These are phyloP conservation scores for Liposcelis brunnea DNA, from an alignment of 2,888 invertebrate genomes.

Conservation along the genomic window DNA sequence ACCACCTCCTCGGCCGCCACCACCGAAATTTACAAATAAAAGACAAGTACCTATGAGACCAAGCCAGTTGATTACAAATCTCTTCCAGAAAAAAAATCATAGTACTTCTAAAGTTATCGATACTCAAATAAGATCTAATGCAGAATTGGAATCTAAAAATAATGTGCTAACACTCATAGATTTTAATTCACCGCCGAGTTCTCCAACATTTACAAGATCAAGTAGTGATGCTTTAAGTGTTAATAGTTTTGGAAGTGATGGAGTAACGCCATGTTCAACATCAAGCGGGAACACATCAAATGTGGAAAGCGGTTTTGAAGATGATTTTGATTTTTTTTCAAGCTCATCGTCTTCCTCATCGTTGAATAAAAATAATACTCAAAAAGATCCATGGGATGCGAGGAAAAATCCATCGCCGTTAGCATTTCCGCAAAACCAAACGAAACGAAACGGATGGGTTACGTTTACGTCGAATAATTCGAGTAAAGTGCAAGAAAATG, in stretches of 20 bases:
- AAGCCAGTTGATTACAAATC: slow-evolving; percentile 14
- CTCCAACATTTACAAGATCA: slow-evolving; percentile 55
- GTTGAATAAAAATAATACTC: not conserved
- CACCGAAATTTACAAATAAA: slow-evolving; percentile 34
- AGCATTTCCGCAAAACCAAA: slow-evolving; percentile 6
- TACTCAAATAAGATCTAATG: slow-evolving; percentile 14
- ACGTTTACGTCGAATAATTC: not conserved
- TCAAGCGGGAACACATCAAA: slow-evolving; percentile 43
- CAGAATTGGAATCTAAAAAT: slow-evolving; percentile 23
- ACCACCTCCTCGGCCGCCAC: slow-evolving; percentile 55
- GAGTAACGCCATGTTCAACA: slow-evolving; percentile 30
- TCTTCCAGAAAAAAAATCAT: slow-evolving; percentile 9
- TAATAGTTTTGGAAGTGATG: slow-evolving; percentile 58
- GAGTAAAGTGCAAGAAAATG: slow-evolving; percentile 1
- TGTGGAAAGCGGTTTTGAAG: slow-evolving; percentile 66
- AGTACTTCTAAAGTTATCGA: slow-evolving; percentile 9
- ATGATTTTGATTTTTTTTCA: slow-evolving; percentile 56
- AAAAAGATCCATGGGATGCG: slow-evolving; percentile 17
- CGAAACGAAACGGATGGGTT: not conserved
- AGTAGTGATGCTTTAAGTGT: slow-evolving; percentile 58
- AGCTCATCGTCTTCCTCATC: slow-evolving; percentile 12
- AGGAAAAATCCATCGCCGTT: slow-evolving; percentile 1
- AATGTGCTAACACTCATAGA: slow-evolving; percentile 43
- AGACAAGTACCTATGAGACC: slow-evolving; percentile 8
- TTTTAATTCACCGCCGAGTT: slow-evolving; percentile 52